Percentiles rank a stretch among this genome's conserved stretches.
Conservation (phyloP, 2,888 invertebrate species). For the Dynastes maya region DNA sequence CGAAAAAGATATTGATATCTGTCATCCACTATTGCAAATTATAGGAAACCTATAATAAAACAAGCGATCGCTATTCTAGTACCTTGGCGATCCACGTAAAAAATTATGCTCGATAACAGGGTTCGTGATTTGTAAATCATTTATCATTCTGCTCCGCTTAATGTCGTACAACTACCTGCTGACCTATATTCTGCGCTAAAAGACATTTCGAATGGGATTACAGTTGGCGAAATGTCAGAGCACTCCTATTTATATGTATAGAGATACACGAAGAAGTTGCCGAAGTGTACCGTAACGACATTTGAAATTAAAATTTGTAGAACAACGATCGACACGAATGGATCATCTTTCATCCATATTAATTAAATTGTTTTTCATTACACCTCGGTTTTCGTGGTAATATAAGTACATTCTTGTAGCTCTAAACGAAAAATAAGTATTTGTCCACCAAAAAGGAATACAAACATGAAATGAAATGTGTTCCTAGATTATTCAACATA, state of each 20-base stretch:
- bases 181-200: conserved; percentile 42
- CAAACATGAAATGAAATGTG: too few relatives aligned
- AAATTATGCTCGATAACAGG: conserved; percentile 22
- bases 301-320: conserved; percentile 46
- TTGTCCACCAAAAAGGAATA: too few relatives aligned
- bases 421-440: too few relatives aligned
- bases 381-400: not conserved
- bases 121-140: conserved; percentile 29
- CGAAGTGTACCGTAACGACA: conserved; percentile 32
- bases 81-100: not conserved
- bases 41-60: conserved; percentile 4
- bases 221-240: conserved; percentile 41
- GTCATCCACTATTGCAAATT: conserved; percentile 15
- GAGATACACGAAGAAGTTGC: not conserved
- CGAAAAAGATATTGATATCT: conserved; percentile 9
- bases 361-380: not conserved
- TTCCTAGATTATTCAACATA: too few relatives aligned
- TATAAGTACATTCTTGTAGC: not conserved
- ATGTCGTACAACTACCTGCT: conserved; percentile 32
- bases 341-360: conserved; percentile 4
- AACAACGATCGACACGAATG: conserved; percentile 22
- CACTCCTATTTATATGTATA: conserved; percentile 42
- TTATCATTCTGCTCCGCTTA: conserved; percentile 34
- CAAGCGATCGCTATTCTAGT: not conserved
- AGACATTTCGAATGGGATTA: conserved; percentile 32